Evolutionary conservation across 53 echinoderm and acorn worm species (phyloP).

Genomic region (Astropecten irregularis): DNA sequence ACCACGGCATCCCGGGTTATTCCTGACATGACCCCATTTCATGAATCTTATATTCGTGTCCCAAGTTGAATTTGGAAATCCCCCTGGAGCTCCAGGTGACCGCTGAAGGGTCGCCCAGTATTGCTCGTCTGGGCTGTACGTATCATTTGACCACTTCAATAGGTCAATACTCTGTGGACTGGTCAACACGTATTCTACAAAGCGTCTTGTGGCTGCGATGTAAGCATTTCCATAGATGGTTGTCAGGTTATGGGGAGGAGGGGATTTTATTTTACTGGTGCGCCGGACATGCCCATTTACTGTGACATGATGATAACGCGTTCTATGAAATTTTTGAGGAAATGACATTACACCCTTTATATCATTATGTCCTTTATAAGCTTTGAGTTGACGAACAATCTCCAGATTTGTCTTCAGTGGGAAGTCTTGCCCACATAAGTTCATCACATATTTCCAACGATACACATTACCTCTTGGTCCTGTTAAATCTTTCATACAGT

Average conservation of each 20-base stretch:
- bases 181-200: conserved; percentile 76
- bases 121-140: conserved; percentile 90
- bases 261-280: conserved; percentile 49
- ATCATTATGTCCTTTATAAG: conserved; percentile 78
- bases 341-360: conserved; percentile 69
- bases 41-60: conserved; percentile 83
- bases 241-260: conserved; percentile 59
- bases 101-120: conserved; percentile 88
- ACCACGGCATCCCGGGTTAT: conserved; percentile 74
- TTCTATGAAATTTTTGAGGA: conserved; percentile 34
- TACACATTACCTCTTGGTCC: conserved; percentile 9
- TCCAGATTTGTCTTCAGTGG: conserved; percentile 91
- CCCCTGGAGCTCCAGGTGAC: conserved; percentile 73
- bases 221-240: conserved; percentile 84
- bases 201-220: conserved; percentile 72
- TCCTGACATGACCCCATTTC: conserved; percentile 83
- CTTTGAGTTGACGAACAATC: conserved; percentile 82
- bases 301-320: conserved; percentile 22
- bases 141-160: conserved; percentile 80
- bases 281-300: conserved; percentile 49
- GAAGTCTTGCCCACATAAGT: conserved; percentile 92
- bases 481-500: conserved; percentile 90
- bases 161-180: conserved; percentile 70
- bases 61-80: conserved; percentile 80
- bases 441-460: conserved; percentile 82